A percentile compares a stretch with the other conserved stretches of the same genome.
Conservation (phyloP, 2,888 invertebrate species). For the Stenotaenia linearis region DNA sequence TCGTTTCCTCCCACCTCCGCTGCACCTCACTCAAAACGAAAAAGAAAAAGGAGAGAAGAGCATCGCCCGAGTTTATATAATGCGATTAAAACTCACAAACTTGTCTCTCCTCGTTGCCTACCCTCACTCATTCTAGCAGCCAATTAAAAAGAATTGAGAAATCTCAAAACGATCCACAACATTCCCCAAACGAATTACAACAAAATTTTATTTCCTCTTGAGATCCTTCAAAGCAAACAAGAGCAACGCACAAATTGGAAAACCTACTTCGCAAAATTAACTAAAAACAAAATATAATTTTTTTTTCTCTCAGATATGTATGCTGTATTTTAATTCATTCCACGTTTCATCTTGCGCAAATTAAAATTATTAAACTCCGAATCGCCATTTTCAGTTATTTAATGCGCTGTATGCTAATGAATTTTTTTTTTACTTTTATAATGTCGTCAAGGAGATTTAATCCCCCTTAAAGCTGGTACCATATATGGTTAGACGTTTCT, state of each 20-base stretch:
- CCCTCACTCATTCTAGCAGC: conserved; percentile 12
- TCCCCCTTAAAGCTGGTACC: not conserved
- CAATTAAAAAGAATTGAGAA: conserved; percentile 24
- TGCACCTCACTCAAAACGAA: not conserved
- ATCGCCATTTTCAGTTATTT: not conserved
- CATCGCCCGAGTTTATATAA: conserved; percentile 15
- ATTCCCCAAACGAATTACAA: conserved; percentile 26
- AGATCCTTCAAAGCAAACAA: conserved; percentile 7
- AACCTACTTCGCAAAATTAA: not conserved
- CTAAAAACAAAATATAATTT: not conserved
- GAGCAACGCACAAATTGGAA: conserved; percentile 8
- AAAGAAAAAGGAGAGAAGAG: not conserved
- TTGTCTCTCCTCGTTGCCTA: conserved; percentile 23
- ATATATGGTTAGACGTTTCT: not conserved
- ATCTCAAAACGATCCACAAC: conserved; percentile 19
- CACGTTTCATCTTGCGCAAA: not conserved
- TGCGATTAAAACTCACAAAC: conserved; percentile 16
- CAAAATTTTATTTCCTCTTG: conserved; percentile 9
- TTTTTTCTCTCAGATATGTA: too few relatives aligned
- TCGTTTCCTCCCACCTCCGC: not conserved
- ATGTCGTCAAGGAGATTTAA: not conserved
- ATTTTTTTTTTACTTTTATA: not conserved
- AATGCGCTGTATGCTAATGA: too few relatives aligned
- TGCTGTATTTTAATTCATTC: too few relatives aligned
- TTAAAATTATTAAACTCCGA: not conserved